A percentile compares a stretch with the other conserved stretches of the same genome.
phyloP scores from a whole-genome alignment of 2,797 vertebrate genomes.

The Denticeps clupeoides region DNA sequence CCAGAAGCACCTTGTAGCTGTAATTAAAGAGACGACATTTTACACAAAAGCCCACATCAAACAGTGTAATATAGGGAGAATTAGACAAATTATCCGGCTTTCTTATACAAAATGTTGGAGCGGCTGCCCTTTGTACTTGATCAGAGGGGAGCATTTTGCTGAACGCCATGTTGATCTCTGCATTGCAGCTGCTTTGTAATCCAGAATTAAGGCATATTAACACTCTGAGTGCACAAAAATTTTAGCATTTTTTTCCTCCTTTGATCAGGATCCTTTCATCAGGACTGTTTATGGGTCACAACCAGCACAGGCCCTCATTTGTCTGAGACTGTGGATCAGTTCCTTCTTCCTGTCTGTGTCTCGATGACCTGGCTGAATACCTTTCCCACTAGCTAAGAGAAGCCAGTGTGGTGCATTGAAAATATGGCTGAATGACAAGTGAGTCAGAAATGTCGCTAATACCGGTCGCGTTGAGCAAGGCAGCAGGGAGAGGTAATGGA shows the following conservation, averaged over 20 bases:
- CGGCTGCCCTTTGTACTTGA: conserved; percentile 47
- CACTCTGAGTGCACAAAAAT: conserved; percentile 33
- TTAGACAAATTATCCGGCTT: conserved; percentile 49
- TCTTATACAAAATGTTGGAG: conserved; percentile 40
- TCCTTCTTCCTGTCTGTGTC: too few species aligned
- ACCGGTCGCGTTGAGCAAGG: conserved; percentile 7
- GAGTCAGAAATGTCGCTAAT: conserved; percentile 12
- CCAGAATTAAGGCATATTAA: conserved; percentile 53
- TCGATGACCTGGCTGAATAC: too few species aligned
- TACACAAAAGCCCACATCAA: too few species aligned
- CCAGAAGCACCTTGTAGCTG: too few species aligned
- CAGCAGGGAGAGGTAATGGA: conserved; percentile 9
- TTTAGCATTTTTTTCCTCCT: conserved; percentile 1
- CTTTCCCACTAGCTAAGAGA: conserved; percentile 4
- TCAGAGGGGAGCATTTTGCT: conserved; percentile 52
- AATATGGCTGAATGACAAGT: conserved; percentile 18
- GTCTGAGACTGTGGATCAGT: not conserved
- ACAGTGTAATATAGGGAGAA: too few species aligned
- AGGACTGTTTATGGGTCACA: conserved; percentile 10
- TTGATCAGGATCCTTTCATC: not conserved
- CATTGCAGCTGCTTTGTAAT: conserved; percentile 48
- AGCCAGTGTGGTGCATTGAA: conserved; percentile 6
- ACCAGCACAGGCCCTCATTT: conserved; percentile 6
- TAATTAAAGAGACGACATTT: too few species aligned
- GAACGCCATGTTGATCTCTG: conserved; percentile 43